phyloP scores from a whole-genome alignment of 2,888 invertebrate genomes.

The Mycalesis mineus region DNA sequence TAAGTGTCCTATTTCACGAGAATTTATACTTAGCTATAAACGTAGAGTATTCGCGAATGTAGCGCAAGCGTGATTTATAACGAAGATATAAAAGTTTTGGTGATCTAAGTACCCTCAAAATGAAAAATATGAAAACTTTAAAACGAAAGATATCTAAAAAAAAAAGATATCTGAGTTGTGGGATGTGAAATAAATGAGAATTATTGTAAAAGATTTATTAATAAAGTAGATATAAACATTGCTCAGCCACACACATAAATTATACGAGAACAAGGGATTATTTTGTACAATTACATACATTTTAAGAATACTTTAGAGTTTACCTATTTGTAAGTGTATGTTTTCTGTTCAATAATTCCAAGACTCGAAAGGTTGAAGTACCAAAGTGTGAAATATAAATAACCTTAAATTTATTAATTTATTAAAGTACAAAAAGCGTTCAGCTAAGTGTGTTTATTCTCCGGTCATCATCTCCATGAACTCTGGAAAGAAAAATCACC shows the following conservation, averaged over 20 bases:
- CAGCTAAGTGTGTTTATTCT: slow-evolving; percentile 80
- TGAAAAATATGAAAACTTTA: too few species aligned
- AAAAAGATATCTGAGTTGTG: too few species aligned
- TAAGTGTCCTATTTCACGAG: slow-evolving; percentile 18
- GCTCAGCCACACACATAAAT: slow-evolving; percentile 73
- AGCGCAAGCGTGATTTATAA: not conserved
- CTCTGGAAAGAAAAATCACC: slow-evolving; percentile 80
- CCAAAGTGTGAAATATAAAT: slow-evolving; percentile 49
- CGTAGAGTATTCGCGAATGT: not conserved
- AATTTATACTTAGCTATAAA: not conserved
- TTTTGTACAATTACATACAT: slow-evolving; percentile 72
- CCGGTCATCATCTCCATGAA: slow-evolving; percentile 98
- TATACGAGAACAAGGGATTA: slow-evolving; percentile 66
- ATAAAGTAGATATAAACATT: slow-evolving; percentile 73
- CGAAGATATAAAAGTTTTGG: too few species aligned
- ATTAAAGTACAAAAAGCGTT: slow-evolving; percentile 55
- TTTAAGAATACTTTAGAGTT: slow-evolving; percentile 47
- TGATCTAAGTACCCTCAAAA: not conserved
- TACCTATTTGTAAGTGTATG: slow-evolving; percentile 27
- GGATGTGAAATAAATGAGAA: slow-evolving; percentile 23
- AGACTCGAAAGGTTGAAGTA: slow-evolving; percentile 65
- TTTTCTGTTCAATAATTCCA: slow-evolving; percentile 57
- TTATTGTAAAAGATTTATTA: slow-evolving; percentile 75
- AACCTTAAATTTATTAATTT: slow-evolving; percentile 60
- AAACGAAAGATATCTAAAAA: too few species aligned